Evolutionary conservation across 2,797 vertebrate species (phyloP).

Genomic region (Acrocephalus scirpaceus): DNA sequence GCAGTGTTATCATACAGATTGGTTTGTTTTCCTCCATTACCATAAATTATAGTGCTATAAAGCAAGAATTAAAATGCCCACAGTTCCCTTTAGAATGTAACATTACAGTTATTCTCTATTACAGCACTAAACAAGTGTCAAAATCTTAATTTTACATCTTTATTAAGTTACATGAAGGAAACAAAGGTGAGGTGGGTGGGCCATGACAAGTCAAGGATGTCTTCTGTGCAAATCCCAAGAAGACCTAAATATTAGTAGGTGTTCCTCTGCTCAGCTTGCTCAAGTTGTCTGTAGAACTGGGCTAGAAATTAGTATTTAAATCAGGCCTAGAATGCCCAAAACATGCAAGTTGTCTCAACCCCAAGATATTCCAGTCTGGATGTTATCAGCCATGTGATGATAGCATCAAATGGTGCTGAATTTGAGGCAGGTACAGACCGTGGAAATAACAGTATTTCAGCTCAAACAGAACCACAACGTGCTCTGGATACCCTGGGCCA

Average conservation of each 20-base stretch:
- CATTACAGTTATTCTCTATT: not conserved
- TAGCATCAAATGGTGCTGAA: not conserved
- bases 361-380: too few relatives aligned
- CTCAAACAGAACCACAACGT: not conserved
- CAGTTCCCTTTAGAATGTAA: not conserved
- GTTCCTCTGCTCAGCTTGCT: not conserved
- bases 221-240: not conserved
- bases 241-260: not conserved
- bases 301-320: not conserved
- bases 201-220: not conserved
- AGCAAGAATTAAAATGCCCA: not conserved
- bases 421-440: not conserved
- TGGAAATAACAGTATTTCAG: not conserved
- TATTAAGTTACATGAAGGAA: not conserved
- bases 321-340: not conserved
- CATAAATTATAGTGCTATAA: not conserved
- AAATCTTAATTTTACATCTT: not conserved
- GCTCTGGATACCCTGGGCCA: not conserved
- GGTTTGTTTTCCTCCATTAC: not conserved
- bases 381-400: not conserved
- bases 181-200: not conserved
- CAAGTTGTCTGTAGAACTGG: not conserved
- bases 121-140: not conserved
- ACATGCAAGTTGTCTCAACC: fast-evolving
- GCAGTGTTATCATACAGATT: not conserved